A percentile compares a stretch with the other conserved stretches of the same genome.
phyloP scores from a whole-genome alignment of 2,888 invertebrate species.

The Sesamia inferens region DNA sequence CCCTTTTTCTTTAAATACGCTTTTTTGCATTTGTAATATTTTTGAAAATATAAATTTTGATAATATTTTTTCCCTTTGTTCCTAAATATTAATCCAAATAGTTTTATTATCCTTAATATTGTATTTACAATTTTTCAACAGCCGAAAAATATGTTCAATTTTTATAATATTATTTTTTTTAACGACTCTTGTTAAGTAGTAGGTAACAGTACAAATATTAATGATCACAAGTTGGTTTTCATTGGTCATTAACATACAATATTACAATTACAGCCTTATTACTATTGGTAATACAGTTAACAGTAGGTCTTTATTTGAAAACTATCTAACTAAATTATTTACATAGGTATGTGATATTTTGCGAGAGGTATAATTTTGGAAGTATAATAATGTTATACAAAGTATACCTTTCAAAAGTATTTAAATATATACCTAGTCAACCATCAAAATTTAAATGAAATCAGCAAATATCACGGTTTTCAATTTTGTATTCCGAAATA shows the following conservation, averaged over 20 bases:
- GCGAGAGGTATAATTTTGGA: constrained; percentile 57
- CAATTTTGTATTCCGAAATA: constrained; percentile 59
- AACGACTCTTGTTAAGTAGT: constrained; percentile 91
- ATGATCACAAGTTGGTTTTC: constrained; percentile 91
- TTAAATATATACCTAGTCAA: constrained; percentile 55
- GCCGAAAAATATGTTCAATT: constrained; percentile 90
- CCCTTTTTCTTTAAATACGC: constrained; percentile 86
- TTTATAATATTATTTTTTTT: constrained; percentile 89
- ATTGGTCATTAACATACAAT: constrained; percentile 90
- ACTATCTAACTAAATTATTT: constrained; percentile 81
- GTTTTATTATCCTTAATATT: constrained; percentile 90
- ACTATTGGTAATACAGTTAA: constrained; percentile 87
- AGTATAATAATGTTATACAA: constrained; percentile 58
- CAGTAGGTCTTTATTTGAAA: constrained; percentile 85
- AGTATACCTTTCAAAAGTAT: constrained; percentile 56
- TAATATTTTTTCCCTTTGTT: constrained; percentile 89
- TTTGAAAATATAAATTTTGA: constrained; percentile 91
- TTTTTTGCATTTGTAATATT: constrained; percentile 89
- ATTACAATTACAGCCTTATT: constrained; percentile 88
- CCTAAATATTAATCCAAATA: constrained; percentile 91
- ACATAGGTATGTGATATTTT: constrained; percentile 69
- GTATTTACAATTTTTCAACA: constrained; percentile 90
- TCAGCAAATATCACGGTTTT: constrained; percentile 57
- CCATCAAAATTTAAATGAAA: constrained; percentile 56
- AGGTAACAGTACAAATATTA: constrained; percentile 91